Percentiles rank a stretch among this genome's conserved stretches.
Conservation (phyloP, 2,113 vertebrate genomes). For the Shinisaurus crocodilurus region DNA sequence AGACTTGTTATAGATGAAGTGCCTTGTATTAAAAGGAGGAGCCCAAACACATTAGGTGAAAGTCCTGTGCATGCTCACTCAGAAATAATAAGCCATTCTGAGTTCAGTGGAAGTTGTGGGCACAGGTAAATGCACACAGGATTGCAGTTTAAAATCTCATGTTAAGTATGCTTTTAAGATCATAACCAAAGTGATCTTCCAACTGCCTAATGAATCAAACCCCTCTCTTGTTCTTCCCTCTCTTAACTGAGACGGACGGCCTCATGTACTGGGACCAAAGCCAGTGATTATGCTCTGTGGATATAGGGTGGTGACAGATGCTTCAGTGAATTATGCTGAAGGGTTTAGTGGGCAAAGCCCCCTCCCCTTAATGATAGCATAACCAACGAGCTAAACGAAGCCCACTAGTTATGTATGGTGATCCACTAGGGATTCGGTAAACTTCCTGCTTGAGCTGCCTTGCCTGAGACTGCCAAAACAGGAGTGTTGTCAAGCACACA, state of each 20-base stretch:
- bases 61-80: background rate
- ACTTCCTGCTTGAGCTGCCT: background rate
- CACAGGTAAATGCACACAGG: background rate
- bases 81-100: background rate
- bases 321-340: constrained; percentile 57
- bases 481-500: background rate
- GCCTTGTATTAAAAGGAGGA: background rate
- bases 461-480: background rate
- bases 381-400: background rate
- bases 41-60: background rate
- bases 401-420: background rate
- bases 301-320: constrained; percentile 51
- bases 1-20: background rate
- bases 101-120: background rate
- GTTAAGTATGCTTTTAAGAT: background rate
- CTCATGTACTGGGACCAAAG: constrained; percentile 48
- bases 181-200: background rate
- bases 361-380: background rate
- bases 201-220: background rate
- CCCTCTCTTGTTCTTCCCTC: background rate
- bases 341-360: constrained; percentile 50
- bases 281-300: constrained; percentile 56
- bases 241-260: constrained; percentile 52
- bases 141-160: background rate
- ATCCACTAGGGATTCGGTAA: background rate